phyloP scores from a whole-genome alignment of 2,113 vertebrate species.

The Trogon melanurus region DNA sequence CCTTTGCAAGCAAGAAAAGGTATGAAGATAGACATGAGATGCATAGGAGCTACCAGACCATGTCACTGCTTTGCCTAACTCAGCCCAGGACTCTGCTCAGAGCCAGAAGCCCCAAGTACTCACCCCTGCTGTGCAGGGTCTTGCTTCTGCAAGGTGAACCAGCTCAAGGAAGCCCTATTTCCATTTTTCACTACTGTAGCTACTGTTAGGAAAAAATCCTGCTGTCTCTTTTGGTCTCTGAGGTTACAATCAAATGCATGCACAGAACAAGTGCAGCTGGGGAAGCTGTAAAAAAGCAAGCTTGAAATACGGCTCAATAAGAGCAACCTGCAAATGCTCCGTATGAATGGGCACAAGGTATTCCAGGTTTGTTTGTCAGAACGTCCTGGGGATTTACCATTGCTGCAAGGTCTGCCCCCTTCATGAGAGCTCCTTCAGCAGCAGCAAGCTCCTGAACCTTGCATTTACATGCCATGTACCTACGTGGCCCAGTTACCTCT shows the following conservation, averaged over 20 bases:
- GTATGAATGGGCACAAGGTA: background rate
- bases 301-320: background rate
- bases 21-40: background rate
- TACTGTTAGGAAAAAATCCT: background rate
- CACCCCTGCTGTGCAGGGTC: accelerated
- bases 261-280: background rate
- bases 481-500: background rate
- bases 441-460: background rate
- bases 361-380: background rate
- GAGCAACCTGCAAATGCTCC: background rate
- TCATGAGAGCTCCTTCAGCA: background rate
- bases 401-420: background rate
- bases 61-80: background rate
- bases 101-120: background rate
- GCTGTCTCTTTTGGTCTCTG: background rate
- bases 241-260: background rate
- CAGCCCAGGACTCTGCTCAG: background rate
- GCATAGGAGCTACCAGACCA: background rate
- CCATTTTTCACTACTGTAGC: background rate
- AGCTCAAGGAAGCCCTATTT: background rate
- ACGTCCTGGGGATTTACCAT: accelerated
- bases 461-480: accelerated
- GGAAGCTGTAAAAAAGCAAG: background rate
- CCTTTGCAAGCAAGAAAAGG: constrained; percentile 34
- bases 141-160: background rate